phyloP scores from a whole-genome alignment of 1,140 invertebrate species.

The Caenorhabditis remanei region DNA sequence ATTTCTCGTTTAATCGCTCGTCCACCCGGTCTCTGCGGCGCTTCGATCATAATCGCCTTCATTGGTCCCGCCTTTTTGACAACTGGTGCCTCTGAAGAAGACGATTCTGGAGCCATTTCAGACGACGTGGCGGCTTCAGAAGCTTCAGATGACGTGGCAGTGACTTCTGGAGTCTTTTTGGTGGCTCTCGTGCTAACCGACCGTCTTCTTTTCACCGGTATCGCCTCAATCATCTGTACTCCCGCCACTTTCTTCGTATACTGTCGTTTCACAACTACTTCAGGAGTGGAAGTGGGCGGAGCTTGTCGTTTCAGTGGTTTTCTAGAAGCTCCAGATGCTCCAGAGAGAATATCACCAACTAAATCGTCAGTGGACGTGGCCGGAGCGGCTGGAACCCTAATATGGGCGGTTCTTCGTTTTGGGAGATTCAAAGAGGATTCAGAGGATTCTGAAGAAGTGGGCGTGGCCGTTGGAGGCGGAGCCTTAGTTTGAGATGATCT shows the following conservation, averaged over 20 bases:
- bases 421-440: too few relatives aligned
- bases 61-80: not conserved
- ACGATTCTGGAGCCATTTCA: not conserved
- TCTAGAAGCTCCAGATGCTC: not conserved
- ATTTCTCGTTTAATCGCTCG: not conserved
- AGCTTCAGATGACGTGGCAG: not conserved
- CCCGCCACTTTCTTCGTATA: not conserved
- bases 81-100: too few relatives aligned
- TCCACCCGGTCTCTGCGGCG: not conserved
- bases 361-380: too few relatives aligned
- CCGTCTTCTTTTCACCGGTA: not conserved
- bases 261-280: not conserved
- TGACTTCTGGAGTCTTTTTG: not conserved
- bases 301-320: not conserved
- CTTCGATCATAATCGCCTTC: constrained; percentile 27
- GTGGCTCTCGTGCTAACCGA: not conserved
- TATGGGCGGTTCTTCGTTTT: too few relatives aligned
- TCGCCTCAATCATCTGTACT: not conserved
- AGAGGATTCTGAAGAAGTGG: not conserved
- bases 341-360: too few relatives aligned
- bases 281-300: not conserved
- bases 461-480: not conserved
- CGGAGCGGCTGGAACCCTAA: too few relatives aligned
- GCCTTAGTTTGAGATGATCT: too few relatives aligned
- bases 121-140: not conserved